Evolutionary conservation across 2,797 vertebrate species (phyloP), one percentile per base, ranked within the genome.

Genomic region (Rachycentron canadum): DNA sequence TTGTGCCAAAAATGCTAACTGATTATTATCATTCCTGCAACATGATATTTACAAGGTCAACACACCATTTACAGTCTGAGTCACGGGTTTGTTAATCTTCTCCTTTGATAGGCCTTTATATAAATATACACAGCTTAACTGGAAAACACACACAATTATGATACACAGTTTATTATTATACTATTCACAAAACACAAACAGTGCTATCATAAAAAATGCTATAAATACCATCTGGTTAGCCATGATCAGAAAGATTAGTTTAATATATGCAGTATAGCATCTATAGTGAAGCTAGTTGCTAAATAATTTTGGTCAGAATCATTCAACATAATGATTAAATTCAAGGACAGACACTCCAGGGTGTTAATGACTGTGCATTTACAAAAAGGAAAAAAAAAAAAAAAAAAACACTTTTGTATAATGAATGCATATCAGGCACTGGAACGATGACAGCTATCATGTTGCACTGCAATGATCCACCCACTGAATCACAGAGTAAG

Each of bases 401-500:
- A 43, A 43, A 17, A 19, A 43, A 45, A 21, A 3, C 10, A 58
- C 30, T 23, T 17, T 25, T 45, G 7, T 19, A 32, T 40, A 3
- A 66, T 45, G 28, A 62, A 76, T 72, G 60, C 64, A 69, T 49
- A 69, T 21, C 40, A 50, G 73, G 38, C 25, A 21, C 13, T 64
- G 55, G 14, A 70, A 21, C 53, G 62, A 76, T 38, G 65, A 63
- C 17, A 70, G 30, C 17, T 28, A 58, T 64, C 9, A 8, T 10
- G 28, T 52, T 19, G 52, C 26, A 21, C 38, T 45, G 32, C 52
- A 21, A 69, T 30, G 53, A 82, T 76, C 49, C 50, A 59, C 40
- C 32, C 8, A 1, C 16, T 34, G 45, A 69, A 49, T 76, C 25
- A 67, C 49, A 65, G 7, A 66, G 69, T 19, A 14, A 40, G 60